These are phyloP conservation scores for Theretra japonica DNA, from an alignment of 2,888 invertebrate species.

Conservation along the genomic window DNA sequence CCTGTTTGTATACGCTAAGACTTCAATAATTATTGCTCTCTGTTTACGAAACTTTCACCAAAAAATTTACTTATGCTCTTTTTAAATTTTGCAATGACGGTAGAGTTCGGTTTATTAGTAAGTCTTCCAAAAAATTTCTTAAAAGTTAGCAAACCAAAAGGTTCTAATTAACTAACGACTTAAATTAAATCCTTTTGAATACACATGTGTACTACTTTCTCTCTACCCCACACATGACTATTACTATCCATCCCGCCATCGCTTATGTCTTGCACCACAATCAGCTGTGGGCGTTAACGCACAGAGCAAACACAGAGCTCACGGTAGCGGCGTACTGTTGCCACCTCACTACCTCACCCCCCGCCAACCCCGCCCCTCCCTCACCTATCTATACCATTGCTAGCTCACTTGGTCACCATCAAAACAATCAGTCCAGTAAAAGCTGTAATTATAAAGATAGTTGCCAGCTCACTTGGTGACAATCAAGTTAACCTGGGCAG, in stretches of 20 bases:
- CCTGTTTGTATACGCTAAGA: too few species aligned
- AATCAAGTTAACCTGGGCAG: background rate
- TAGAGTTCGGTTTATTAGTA: too few species aligned
- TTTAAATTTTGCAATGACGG: too few species aligned
- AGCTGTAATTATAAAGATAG: too few species aligned
- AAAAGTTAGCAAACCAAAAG: too few species aligned
- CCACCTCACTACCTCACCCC: conserved; percentile 31
- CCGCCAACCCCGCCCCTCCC: background rate
- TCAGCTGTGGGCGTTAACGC: conserved; percentile 43
- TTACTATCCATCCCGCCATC: conserved; percentile 33
- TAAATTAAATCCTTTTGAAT: background rate
- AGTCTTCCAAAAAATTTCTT: too few species aligned
- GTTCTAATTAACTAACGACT: too few species aligned
- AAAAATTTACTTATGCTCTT: too few species aligned
- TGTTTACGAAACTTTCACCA: too few species aligned
- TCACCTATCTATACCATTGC: too few species aligned
- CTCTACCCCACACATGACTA: background rate
- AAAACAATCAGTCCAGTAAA: too few species aligned
- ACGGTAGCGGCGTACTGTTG: conserved; percentile 54
- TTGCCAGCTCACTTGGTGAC: background rate
- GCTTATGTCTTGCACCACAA: conserved; percentile 40
- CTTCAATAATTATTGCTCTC: too few species aligned
- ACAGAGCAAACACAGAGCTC: conserved; percentile 53
- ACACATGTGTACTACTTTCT: background rate
- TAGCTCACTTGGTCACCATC: background rate